Evolutionary conservation across 1,140 invertebrate genomes (phyloP).

Genomic region (Leptinotarsa defecta): DNA sequence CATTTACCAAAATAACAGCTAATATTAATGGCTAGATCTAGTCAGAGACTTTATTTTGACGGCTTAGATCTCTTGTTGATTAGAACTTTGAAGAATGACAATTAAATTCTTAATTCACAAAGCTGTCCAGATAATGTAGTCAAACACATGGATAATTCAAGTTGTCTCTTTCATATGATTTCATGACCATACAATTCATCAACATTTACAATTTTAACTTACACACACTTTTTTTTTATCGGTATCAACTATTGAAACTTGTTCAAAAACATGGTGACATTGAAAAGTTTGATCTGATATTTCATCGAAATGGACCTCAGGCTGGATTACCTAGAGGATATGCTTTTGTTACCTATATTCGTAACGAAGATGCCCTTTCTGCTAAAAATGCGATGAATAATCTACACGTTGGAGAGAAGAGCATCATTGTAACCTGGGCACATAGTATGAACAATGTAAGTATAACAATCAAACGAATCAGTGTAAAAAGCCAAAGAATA

Average conservation of each 20-base stretch:
- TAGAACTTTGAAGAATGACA: no score
- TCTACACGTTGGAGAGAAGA: constrained; percentile 72
- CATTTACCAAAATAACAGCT: no score
- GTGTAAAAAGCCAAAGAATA: no score
- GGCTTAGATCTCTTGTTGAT: no score
- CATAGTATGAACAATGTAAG: constrained; percentile 73
- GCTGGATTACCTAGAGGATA: constrained; percentile 90
- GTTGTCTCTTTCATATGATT: background rate
- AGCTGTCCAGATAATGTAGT: no score
- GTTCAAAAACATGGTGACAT: constrained; percentile 89
- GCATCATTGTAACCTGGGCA: constrained; percentile 81
- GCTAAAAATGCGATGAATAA: constrained; percentile 77
- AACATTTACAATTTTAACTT: constrained; percentile 46
- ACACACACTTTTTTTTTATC: constrained; percentile 61
- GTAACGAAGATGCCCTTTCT: constrained; percentile 65
- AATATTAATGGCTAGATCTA: no score
- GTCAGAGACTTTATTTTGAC: no score
- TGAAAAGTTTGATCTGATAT: constrained; percentile 93
- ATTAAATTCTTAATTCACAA: no score
- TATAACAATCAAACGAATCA: constrained; percentile 14
- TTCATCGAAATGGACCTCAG: constrained; percentile 85
- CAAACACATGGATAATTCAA: no score
- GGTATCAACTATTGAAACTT: constrained; percentile 93
- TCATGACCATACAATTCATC: background rate
- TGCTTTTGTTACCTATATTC: constrained; percentile 86